Percentiles rank a stretch among this genome's conserved stretches.
These are phyloP conservation scores for Tragelaphus oryx DNA, from an alignment of 2,797 vertebrate species.

Conservation along the genomic window DNA sequence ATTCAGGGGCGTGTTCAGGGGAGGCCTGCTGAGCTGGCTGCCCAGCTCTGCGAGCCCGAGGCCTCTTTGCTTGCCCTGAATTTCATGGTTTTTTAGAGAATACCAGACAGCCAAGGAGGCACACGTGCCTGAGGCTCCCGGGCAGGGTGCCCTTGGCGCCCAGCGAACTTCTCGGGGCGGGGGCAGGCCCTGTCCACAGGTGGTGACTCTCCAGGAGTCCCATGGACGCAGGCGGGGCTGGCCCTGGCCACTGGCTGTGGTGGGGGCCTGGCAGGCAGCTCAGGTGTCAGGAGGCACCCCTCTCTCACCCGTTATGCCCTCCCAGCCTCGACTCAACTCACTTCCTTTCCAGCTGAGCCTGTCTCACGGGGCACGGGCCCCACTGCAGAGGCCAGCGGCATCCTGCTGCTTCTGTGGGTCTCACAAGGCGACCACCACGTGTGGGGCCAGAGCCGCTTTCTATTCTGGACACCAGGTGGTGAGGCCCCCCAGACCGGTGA, in stretches of 20 bases:
- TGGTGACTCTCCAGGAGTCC: rapidly evolving
- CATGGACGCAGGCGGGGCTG: rapidly evolving
- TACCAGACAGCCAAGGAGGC: background rate
- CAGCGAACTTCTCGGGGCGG: rapidly evolving
- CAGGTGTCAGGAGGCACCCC: background rate
- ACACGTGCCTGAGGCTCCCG: rapidly evolving
- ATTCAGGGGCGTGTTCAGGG: too few relatives aligned
- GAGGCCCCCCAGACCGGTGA: rapidly evolving
- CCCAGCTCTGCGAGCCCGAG: background rate
- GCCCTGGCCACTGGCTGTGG: background rate
- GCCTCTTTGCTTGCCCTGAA: background rate
- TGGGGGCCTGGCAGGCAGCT: background rate
- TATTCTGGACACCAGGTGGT: background rate
- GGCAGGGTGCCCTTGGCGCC: background rate
- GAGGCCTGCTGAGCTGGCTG: background rate
- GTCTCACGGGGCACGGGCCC: background rate
- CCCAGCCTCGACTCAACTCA: too few relatives aligned
- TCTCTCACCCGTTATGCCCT: background rate
- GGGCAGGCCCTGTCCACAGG: rapidly evolving
- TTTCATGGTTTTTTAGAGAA: too few relatives aligned
- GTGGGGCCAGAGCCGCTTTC: background rate
- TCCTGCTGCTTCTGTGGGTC: rapidly evolving
- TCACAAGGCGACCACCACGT: rapidly evolving
- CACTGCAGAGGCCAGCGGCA: rapidly evolving
- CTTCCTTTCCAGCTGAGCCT: rapidly evolving